Conservation (phyloP, 2,797 vertebrate species). For the Dendrocincla tyrannina region DNA sequence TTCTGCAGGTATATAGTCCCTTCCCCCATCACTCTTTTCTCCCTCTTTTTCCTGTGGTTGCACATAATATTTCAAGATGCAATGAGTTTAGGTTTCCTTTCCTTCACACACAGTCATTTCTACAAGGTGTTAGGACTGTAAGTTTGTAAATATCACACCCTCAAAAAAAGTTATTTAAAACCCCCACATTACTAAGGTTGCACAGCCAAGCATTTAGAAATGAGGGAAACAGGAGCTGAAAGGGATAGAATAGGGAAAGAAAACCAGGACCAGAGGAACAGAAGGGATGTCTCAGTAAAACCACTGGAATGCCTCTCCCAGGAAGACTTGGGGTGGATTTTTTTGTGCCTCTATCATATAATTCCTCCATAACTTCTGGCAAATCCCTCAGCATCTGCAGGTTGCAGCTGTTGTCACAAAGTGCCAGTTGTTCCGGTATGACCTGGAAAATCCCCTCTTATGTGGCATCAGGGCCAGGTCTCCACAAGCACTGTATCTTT, state of each 20-base stretch:
- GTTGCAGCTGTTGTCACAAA: background rate
- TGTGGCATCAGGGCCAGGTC: background rate
- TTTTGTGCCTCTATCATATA: background rate
- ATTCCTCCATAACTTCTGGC: background rate
- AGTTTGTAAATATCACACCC: background rate
- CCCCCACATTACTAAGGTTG: background rate
- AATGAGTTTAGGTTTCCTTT: background rate
- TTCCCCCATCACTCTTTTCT: background rate
- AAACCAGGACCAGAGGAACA: background rate
- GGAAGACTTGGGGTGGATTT: background rate
- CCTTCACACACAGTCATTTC: background rate
- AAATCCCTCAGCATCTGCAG: background rate
- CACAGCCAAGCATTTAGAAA: background rate
- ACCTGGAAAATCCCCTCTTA: background rate
- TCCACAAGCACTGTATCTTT: rapidly evolving
- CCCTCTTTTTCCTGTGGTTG: background rate
- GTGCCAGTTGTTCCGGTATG: background rate
- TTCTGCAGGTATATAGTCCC: background rate
- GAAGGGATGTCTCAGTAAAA: background rate
- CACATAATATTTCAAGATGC: background rate
- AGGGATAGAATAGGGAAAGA: background rate
- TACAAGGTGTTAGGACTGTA: background rate
- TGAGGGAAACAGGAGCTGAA: background rate
- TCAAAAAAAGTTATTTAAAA: background rate
- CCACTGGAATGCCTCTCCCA: background rate